Base-by-base conservation (phyloP, 1,140 invertebrate genomes). In the Lepidurus couesii region DNA sequence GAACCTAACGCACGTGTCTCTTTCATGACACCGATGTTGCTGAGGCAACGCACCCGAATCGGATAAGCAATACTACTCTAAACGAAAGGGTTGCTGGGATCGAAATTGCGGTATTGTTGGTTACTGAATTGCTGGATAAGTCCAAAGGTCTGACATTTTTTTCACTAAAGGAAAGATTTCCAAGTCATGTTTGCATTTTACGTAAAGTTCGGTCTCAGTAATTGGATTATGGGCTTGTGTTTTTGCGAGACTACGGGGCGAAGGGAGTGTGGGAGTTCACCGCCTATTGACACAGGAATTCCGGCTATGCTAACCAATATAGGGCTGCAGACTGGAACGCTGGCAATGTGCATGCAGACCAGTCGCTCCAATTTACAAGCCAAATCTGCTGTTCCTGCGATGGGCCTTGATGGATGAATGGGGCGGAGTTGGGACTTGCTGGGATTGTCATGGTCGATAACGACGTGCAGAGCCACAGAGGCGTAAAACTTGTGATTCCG, bases 231-330 rank as follows among this genome's bases (percentile, higher is more conserved):
- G 53, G 8, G 21, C 8, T 65, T 65, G 53, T 65, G 53, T 9
- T 65, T 65, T 65, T 65, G 53, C 53, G 13, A 65, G 53, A 13
- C 6, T 65, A 65, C 13, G 53, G 13, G 53, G n/a, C 6, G 53
- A 65, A 9, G n/a, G 53, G 53, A 9, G 53, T 65, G 53, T 65
- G 53, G 53, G 53, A 65, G 53, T 65, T 13, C 53, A 21, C 53
- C 53, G 53, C 53, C 53, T 65, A 65, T 65, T 65, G 53, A 65
- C 53, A 65, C 53, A 65, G 53, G 53, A 65, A 65, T 65, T 65
- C 53, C 21, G 53, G 53, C 53, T 65, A 65, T 65, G 53, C 53
- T 65, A 65, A 65, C 53, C 53, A 65, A 65, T 65, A 65, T 65
- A 65, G 53, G 53, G 7, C 13, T 65, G 21, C 16, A 21, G 53